Conservation (phyloP, 2,888 invertebrate genomes). For the Chrysopilus asiliformis region DNA sequence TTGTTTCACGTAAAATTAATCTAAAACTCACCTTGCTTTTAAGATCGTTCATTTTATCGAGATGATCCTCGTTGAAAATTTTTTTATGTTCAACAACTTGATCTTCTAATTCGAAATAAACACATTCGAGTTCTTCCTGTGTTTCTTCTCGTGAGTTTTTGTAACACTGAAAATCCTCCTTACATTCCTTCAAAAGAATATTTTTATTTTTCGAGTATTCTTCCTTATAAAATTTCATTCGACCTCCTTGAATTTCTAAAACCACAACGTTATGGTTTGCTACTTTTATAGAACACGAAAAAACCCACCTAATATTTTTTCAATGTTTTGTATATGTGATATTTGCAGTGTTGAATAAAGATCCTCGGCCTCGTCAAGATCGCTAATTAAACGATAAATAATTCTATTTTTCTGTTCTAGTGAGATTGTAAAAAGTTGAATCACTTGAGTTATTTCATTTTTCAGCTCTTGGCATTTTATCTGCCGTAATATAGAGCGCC, state of each 20-base stretch:
- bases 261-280: constrained; percentile 6
- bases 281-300: no score
- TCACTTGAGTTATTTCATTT: constrained; percentile 48
- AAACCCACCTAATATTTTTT: constrained; percentile 48
- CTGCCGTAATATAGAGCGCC: constrained; percentile 63
- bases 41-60: constrained; percentile 40
- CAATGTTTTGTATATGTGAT: constrained; percentile 56
- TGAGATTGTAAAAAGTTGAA: constrained; percentile 33
- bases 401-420: constrained; percentile 53
- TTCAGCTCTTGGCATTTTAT: constrained; percentile 64
- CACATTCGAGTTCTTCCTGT: constrained; percentile 44
- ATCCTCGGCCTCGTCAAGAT: constrained; percentile 56
- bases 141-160: constrained; percentile 40
- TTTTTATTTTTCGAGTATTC: constrained; percentile 45
- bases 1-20: no score
- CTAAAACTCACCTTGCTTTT: constrained; percentile 39
- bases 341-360: constrained; percentile 61
- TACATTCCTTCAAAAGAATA: constrained; percentile 40
- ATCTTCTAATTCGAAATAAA: constrained; percentile 44
- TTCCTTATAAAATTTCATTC: constrained; percentile 42
- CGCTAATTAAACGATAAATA: constrained; percentile 47
- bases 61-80: constrained; percentile 35
- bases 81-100: constrained; percentile 28
- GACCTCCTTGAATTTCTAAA: constrained; percentile 43
- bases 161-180: constrained; percentile 41